Conservation (phyloP, 2,888 invertebrate genomes). For the Flexamia atlantica region DNA sequence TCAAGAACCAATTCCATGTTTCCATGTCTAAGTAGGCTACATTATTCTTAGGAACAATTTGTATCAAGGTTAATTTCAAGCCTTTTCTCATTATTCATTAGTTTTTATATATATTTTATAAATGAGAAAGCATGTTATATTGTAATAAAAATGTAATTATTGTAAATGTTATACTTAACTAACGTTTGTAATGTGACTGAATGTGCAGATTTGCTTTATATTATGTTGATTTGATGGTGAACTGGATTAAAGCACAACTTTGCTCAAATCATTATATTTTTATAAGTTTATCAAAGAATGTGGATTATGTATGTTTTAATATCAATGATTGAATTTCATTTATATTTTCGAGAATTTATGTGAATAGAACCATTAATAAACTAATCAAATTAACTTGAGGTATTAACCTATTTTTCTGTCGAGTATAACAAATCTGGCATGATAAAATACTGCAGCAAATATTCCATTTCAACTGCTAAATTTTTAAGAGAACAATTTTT, state of each 20-base stretch:
- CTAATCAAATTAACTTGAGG: neutral
- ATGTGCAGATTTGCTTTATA: neutral
- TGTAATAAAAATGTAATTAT: conserved; percentile 39
- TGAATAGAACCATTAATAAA: neutral
- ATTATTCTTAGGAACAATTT: neutral
- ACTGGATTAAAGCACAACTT: neutral
- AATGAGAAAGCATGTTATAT: conserved; percentile 18
- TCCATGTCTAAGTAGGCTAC: neutral
- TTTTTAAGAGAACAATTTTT: no score
- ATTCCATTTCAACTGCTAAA: no score
- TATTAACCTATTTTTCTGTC: neutral
- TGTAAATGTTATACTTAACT: conserved; percentile 22
- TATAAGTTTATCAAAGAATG: neutral
- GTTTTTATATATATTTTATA: conserved; percentile 28
- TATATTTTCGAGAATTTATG: neutral
- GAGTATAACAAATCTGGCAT: no score
- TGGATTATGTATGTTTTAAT: no score
- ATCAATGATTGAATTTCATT: neutral
- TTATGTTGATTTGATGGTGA: neutral
- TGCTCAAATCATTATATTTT: neutral
- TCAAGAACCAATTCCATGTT: no score
- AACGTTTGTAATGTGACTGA: conserved; percentile 16
- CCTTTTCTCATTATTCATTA: conserved; percentile 23
- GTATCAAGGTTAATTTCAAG: conserved; percentile 11
- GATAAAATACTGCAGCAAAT: no score